These are phyloP conservation scores for Heliconius erato DNA, from an alignment of 2,888 invertebrate species.

Conservation along the genomic window DNA sequence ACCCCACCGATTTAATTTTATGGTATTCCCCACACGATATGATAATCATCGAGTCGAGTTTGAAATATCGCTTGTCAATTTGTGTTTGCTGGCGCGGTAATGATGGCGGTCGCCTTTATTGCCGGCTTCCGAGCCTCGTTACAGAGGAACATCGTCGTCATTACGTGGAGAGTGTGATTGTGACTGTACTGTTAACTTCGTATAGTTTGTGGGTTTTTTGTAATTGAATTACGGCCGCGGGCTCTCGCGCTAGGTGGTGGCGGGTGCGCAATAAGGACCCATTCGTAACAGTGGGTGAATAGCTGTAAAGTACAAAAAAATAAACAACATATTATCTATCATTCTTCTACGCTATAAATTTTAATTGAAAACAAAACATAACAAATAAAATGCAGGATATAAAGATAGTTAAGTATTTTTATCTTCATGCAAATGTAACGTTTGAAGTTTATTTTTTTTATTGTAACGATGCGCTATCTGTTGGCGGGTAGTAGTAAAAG, in stretches of 20 bases:
- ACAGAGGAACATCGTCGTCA: constrained; percentile 58
- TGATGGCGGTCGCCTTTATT: constrained; percentile 62
- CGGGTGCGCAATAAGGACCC: constrained; percentile 42
- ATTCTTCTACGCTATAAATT: constrained; percentile 47
- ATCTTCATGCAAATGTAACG: constrained; percentile 53
- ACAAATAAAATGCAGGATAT: constrained; percentile 46
- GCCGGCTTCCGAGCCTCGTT: constrained; percentile 63
- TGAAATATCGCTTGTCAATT: constrained; percentile 75
- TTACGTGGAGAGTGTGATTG: constrained; percentile 56
- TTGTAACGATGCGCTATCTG: constrained; percentile 56
- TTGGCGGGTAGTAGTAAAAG: constrained; percentile 55
- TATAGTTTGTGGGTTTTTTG: constrained; percentile 48
- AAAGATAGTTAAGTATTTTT: constrained; percentile 50
- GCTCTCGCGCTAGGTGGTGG: constrained; percentile 38
- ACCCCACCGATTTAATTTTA: constrained; percentile 70
- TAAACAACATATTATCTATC: constrained; percentile 27
- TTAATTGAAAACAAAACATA: constrained; percentile 47
- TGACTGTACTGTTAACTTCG: constrained; percentile 50
- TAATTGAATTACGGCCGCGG: constrained; percentile 53
- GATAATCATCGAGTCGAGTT: constrained; percentile 70
- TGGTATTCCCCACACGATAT: constrained; percentile 66
- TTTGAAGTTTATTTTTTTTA: constrained; percentile 51
- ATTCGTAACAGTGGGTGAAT: constrained; percentile 38
- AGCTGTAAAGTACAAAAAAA: constrained; percentile 33
- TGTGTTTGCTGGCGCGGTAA: constrained; percentile 62